Conservation (phyloP, 2,797 vertebrate genomes). For the Gila robusta region DNA sequence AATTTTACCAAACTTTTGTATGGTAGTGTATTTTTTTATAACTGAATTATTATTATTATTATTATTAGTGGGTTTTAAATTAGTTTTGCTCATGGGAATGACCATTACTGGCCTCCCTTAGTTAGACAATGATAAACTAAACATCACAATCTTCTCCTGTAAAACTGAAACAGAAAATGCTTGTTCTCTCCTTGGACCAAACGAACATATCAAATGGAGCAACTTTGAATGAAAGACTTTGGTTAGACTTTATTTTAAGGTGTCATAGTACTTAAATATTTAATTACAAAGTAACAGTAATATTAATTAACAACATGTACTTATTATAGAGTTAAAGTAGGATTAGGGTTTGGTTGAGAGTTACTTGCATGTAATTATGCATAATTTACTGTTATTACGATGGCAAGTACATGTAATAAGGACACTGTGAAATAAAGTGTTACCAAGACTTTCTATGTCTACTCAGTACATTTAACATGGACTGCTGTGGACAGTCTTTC, state of each 20-base stretch:
- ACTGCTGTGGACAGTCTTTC: not conserved
- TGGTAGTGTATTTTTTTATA: too few relatives aligned
- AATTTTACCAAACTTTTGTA: too few relatives aligned
- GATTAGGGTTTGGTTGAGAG: too few relatives aligned
- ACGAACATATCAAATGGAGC: conserved; percentile 11
- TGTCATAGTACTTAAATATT: too few relatives aligned
- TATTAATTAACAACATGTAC: too few relatives aligned
- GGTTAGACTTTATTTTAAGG: too few relatives aligned
- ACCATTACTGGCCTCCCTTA: conserved; percentile 61
- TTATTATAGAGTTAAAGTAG: too few relatives aligned
- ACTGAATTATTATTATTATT: not conserved
- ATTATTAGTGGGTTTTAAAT: conserved; percentile 52
- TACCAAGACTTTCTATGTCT: not conserved
- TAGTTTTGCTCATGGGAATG: conserved; percentile 59
- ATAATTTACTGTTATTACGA: too few relatives aligned
- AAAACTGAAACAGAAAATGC: not conserved
- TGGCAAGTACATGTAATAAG: too few relatives aligned
- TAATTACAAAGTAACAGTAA: too few relatives aligned
- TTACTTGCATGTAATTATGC: too few relatives aligned
- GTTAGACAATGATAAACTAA: conserved; percentile 23
- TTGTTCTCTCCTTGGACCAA: conserved; percentile 21
- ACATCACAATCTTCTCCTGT: conserved; percentile 14
- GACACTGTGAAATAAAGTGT: too few relatives aligned
- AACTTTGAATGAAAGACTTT: conserved; percentile 11
- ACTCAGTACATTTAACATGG: not conserved